Evolutionary conservation across 1,140 invertebrate species (phyloP).

Genomic region (Xylocopa sonorina): DNA sequence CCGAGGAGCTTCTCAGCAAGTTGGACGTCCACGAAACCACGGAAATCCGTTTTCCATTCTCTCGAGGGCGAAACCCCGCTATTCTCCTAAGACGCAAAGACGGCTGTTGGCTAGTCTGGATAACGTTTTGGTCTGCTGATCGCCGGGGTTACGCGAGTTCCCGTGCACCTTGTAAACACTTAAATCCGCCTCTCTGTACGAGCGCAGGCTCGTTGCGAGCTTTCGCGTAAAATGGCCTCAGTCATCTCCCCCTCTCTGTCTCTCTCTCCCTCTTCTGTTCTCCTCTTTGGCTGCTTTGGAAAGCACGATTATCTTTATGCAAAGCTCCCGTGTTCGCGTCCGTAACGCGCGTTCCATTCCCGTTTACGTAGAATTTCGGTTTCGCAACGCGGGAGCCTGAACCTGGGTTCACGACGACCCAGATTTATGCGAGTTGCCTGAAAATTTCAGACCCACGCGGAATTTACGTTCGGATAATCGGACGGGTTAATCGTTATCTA

Average conservation of each 20-base stretch:
- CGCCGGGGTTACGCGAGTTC: constrained; percentile 50
- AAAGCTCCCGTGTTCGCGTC: constrained; percentile 1
- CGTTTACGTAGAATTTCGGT: constrained; percentile 6
- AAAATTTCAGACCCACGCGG: not conserved
- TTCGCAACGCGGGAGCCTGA: not conserved
- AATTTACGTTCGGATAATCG: not conserved
- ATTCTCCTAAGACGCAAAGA: constrained; percentile 53
- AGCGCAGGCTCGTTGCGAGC: constrained; percentile 22
- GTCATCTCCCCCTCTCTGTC: constrained; percentile 1
- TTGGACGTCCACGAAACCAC: constrained; percentile 55
- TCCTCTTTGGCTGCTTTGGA: not conserved
- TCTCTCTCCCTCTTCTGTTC: not conserved
- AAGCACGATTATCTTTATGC: constrained; percentile 33
- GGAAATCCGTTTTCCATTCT: constrained; percentile 66
- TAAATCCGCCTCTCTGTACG: constrained; percentile 23
- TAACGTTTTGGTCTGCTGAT: constrained; percentile 64
- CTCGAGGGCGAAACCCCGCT: constrained; percentile 44
- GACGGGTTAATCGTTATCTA: not conserved
- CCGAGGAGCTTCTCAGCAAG: constrained; percentile 38
- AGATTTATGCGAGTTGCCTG: not conserved
- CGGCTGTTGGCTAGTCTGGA: constrained; percentile 43
- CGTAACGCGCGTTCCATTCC: not conserved
- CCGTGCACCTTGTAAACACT: constrained; percentile 57
- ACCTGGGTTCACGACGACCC: not conserved
- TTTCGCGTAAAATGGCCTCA: constrained; percentile 37